Percentiles rank a stretch among this genome's conserved stretches.
Evolutionary conservation across 2,113 vertebrate species (phyloP).

Genomic region (Spea bombifrons): DNA sequence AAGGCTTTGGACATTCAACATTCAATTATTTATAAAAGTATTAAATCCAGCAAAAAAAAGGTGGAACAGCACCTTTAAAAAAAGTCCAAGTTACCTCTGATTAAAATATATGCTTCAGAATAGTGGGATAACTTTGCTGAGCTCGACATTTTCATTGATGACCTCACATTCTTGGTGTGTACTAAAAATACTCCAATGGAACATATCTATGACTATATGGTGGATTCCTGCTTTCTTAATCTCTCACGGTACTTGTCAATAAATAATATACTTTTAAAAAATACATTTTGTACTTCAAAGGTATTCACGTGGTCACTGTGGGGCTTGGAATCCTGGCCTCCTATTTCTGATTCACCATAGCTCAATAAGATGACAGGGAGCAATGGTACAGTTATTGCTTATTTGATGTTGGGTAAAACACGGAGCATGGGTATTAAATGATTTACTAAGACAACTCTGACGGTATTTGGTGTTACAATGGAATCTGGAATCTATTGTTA

Average conservation of each 20-base stretch:
- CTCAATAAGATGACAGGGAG: constrained; percentile 48
- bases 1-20: too few species aligned
- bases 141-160: background rate
- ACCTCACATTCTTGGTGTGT: background rate
- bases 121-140: background rate
- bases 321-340: constrained; percentile 31
- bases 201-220: constrained; percentile 20
- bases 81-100: too few species aligned
- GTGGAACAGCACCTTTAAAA: too few species aligned
- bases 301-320: constrained; percentile 24
- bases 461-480: constrained; percentile 17
- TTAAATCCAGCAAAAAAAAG: too few species aligned
- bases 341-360: constrained; percentile 39
- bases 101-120: too few species aligned
- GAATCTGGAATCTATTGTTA: constrained; percentile 38
- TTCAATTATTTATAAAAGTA: too few species aligned
- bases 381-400: constrained; percentile 43
- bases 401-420: constrained; percentile 48
- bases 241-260: constrained; percentile 43
- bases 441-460: constrained; percentile 45
- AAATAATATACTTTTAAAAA: constrained; percentile 48
- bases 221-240: constrained; percentile 24
- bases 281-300: constrained; percentile 46
- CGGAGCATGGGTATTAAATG: constrained; percentile 46
- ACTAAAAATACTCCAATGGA: constrained; percentile 2